Evolutionary conservation across 2,888 invertebrate species (phyloP), one percentile per base, ranked within the genome.

Genomic region (Subacronicta megacephala): DNA sequence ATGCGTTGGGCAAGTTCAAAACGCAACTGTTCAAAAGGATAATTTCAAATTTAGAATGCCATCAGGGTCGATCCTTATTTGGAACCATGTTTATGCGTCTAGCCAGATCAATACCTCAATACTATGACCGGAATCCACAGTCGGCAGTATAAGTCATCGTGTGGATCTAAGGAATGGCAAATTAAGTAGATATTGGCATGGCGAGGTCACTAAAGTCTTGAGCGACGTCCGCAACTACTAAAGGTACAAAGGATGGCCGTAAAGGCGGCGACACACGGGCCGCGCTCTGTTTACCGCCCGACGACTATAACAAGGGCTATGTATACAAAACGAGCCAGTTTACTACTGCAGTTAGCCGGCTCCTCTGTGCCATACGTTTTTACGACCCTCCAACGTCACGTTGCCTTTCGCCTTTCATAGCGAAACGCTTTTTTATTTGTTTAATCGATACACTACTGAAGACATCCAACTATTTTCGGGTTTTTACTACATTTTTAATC

Each of bases 351-450:
- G 89, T 87, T 85, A 89, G 92, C 82, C 93, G 92, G 93, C 90
- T 90, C 82, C 92, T 93, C 92, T 93, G 87, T 89, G 89, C 93
- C 89, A 90, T 93, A 92, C 91, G 87, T 80, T 93, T 94, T 94
- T 93, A 94, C 88, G 93, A 93, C 84, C 85, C 84, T 86, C 86
- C 83, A 82, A 85, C 90, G 88, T 92, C 90, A 90, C 88, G 84
- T 89, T 87, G 90, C 90, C 89, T 89, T 90, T 90, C 86, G 90
- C 89, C 90, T 92, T 92, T 90, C 88, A 90, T 88, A 86, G 92
- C 92, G 89, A 93, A 92, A 90, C 90, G 84, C 77, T 81, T 91
- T 92, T 93, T 92, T 92, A 93, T 93, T 93, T 92, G 93, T 94
- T 93, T 93, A 93, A 94, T 93, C 93, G 91, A 94, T 93, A 88